Conservation (phyloP, 2,113 vertebrate species). For the Orientallactaga bullata region DNA sequence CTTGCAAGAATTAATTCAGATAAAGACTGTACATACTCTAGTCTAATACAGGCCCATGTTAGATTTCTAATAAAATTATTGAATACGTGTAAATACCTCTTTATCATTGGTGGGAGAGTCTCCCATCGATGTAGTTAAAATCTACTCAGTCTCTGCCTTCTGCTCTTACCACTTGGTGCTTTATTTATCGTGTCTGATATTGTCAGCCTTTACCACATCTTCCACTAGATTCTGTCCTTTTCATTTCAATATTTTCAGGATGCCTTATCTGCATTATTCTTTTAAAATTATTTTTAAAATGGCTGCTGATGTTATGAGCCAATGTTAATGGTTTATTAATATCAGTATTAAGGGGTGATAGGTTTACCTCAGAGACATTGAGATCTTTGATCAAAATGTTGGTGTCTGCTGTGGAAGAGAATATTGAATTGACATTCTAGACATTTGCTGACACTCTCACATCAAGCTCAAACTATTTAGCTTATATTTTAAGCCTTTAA, state of each 20-base stretch:
- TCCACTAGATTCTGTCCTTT: neutral
- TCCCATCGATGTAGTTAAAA: neutral
- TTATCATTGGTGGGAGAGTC: neutral
- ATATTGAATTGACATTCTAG: neutral
- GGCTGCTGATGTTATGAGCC: neutral
- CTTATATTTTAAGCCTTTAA: neutral
- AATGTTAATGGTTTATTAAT: neutral
- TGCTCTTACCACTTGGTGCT: neutral
- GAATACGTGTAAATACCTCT: neutral
- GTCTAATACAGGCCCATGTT: neutral
- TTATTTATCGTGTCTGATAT: neutral
- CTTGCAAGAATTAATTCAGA: neutral
- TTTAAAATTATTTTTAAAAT: neutral
- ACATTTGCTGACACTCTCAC: neutral
- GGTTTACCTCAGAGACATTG: neutral
- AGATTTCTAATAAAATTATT: neutral
- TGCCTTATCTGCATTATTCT: neutral
- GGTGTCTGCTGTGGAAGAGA: neutral
- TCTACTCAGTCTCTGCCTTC: neutral
- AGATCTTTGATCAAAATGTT: neutral
- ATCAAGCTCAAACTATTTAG: neutral
- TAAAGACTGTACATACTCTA: neutral
- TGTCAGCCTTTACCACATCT: neutral
- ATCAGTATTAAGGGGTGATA: neutral
- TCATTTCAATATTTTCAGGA: neutral